phyloP scores from a whole-genome alignment of 2,888 invertebrate species.

The Mythimna ferrago region DNA sequence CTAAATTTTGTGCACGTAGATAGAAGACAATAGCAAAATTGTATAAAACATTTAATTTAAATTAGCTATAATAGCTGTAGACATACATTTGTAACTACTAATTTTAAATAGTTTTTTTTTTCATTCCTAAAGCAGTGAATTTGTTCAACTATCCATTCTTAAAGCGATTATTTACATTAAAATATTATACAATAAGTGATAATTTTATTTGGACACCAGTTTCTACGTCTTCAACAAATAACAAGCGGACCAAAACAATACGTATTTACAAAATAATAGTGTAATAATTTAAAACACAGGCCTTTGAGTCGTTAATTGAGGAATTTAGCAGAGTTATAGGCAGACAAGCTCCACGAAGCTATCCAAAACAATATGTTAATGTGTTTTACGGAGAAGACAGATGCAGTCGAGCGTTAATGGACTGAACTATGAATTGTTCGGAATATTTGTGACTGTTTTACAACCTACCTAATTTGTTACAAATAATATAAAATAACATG shows the following conservation, averaged over 20 bases:
- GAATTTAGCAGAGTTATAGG: slow-evolving; percentile 29
- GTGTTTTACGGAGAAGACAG: slow-evolving; percentile 28
- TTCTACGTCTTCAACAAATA: slow-evolving; percentile 8
- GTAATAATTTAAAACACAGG: slow-evolving; percentile 40
- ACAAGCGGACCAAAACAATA: slow-evolving; percentile 41
- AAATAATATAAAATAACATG: slow-evolving; percentile 1
- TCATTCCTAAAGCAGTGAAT: background rate
- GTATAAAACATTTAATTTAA: background rate
- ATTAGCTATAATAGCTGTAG: background rate
- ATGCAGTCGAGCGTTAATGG: slow-evolving; percentile 10
- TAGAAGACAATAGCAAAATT: background rate
- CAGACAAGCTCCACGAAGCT: slow-evolving; percentile 19
- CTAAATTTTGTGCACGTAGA: background rate
- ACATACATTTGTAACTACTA: background rate
- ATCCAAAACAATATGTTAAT: slow-evolving; percentile 43
- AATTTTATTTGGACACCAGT: slow-evolving; percentile 14
- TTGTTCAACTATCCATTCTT: background rate
- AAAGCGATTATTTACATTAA: slow-evolving; percentile 30
- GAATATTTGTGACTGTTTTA: slow-evolving; percentile 10
- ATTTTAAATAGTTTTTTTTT: background rate
- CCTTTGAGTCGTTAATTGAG: slow-evolving; percentile 18
- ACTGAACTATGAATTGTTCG: slow-evolving; percentile 25
- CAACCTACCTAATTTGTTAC: background rate
- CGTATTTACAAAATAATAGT: slow-evolving; percentile 56
- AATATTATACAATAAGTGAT: slow-evolving; percentile 34